phyloP scores from a whole-genome alignment of 2,113 vertebrate species.

The Pelobates fuscus region DNA sequence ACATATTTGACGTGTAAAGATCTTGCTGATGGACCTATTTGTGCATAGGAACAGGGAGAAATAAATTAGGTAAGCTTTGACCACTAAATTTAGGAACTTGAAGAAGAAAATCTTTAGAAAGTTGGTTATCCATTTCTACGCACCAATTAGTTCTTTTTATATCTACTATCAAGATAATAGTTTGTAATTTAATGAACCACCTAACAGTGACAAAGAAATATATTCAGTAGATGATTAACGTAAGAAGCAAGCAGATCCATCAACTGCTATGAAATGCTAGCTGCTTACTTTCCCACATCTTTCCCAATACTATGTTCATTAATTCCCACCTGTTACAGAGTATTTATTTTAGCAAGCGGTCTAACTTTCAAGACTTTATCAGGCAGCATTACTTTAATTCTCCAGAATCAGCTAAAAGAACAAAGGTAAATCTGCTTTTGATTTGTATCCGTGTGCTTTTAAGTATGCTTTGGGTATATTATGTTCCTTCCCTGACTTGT shows the following conservation, averaged over 20 bases:
- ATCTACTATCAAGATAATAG: slow-evolving; percentile 54
- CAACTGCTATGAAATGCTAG: slow-evolving; percentile 52
- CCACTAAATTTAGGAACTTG: slow-evolving; percentile 59
- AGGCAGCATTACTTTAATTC: slow-evolving; percentile 47
- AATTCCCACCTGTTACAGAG: slow-evolving; percentile 52
- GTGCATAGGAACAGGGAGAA: slow-evolving; percentile 56
- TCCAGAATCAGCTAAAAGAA: slow-evolving; percentile 52
- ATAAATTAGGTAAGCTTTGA: slow-evolving; percentile 54
- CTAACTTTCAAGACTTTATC: slow-evolving; percentile 49
- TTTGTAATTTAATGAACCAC: slow-evolving; percentile 66
- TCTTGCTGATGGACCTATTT: slow-evolving; percentile 49
- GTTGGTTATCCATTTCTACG: slow-evolving; percentile 59
- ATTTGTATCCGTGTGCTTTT: slow-evolving; percentile 51
- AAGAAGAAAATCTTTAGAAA: slow-evolving; percentile 51
- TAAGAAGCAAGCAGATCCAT: slow-evolving; percentile 54
- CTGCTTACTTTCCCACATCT: slow-evolving; percentile 54
- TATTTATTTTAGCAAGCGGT: slow-evolving; percentile 32
- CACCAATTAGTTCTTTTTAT: slow-evolving; percentile 57
- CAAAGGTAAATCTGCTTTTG: slow-evolving; percentile 47
- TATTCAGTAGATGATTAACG: slow-evolving; percentile 56
- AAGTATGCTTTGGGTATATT: neutral
- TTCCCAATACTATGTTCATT: slow-evolving; percentile 50
- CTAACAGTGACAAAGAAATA: slow-evolving; percentile 60
- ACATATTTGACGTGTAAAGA: slow-evolving; percentile 54
- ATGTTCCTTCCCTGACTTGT: neutral